Evolutionary conservation across 2,113 vertebrate genomes (phyloP).

Genomic region (Monopterus albus): DNA sequence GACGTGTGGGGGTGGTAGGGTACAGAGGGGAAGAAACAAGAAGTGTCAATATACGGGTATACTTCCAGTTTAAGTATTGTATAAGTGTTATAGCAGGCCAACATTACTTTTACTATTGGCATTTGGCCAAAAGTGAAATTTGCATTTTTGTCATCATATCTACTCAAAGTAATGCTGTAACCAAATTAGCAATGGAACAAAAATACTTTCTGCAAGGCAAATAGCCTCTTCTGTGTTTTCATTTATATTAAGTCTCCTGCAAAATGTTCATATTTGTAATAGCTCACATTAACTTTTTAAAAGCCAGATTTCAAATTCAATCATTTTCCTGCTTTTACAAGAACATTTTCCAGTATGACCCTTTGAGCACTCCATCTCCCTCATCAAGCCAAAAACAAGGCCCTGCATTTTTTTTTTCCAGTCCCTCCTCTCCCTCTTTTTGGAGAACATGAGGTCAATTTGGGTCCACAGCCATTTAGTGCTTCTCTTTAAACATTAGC

Average conservation of each 20-base stretch:
- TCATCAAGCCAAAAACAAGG: background rate
- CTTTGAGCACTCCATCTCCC: background rate
- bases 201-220: too few species aligned
- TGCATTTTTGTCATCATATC: background rate
- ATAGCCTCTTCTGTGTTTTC: too few species aligned
- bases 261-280: too few species aligned
- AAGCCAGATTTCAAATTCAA: too few species aligned
- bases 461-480: conserved; percentile 3
- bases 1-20: too few species aligned
- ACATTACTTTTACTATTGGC: background rate
- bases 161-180: background rate
- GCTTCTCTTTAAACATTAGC: conserved; percentile 7
- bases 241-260: too few species aligned
- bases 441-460: conserved; percentile 13
- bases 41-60: background rate
- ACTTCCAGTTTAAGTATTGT: background rate
- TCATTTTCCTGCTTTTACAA: background rate
- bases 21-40: too few species aligned
- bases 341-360: background rate
- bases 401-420: background rate
- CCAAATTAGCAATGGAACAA: background rate
- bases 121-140: background rate
- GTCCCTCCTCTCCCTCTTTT: background rate
- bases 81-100: background rate
- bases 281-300: too few species aligned